phyloP scores from a whole-genome alignment of 1,140 invertebrate species.

The Hormaphis cornu region DNA sequence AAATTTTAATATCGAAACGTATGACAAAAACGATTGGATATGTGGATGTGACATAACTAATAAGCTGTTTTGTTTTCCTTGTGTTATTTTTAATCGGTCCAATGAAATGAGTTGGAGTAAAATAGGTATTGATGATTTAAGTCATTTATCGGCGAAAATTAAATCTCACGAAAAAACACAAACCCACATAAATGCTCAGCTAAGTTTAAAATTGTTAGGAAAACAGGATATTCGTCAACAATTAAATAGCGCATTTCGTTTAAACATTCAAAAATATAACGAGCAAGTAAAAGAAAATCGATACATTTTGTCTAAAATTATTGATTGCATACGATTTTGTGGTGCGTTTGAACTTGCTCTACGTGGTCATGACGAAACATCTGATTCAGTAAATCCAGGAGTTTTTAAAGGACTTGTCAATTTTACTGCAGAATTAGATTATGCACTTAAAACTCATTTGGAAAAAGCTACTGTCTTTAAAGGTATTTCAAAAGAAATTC shows the following conservation, averaged over 20 bases:
- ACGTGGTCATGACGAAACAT: slow-evolving; percentile 35
- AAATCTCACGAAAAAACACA: slow-evolving; percentile 28
- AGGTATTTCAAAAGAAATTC: not conserved
- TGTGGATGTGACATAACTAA: not conserved
- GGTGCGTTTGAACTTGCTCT: slow-evolving; percentile 38
- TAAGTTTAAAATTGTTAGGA: slow-evolving; percentile 29
- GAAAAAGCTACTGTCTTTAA: not conserved
- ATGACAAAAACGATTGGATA: not conserved
- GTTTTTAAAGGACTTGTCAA: slow-evolving; percentile 33
- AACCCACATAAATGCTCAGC: slow-evolving; percentile 26
- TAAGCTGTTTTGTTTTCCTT: not conserved
- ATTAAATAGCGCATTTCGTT: slow-evolving; percentile 29
- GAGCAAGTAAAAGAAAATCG: slow-evolving; percentile 40
- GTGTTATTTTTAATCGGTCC: not conserved
- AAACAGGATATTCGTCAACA: slow-evolving; percentile 30
- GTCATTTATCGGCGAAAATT: slow-evolving; percentile 15
- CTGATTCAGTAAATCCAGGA: slow-evolving; percentile 35
- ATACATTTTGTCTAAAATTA: slow-evolving; percentile 39
- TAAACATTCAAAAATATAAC: slow-evolving; percentile 36
- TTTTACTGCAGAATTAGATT: slow-evolving; percentile 35
- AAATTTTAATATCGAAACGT: not conserved
- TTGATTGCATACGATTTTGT: slow-evolving; percentile 40
- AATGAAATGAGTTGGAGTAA: not conserved
- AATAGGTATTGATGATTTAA: not conserved
- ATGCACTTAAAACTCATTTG: slow-evolving; percentile 9